Percentiles rank a stretch among this genome's conserved stretches.
phyloP scores from a whole-genome alignment of 2,797 vertebrate genomes.

The Gephyroberyx darwinii region DNA sequence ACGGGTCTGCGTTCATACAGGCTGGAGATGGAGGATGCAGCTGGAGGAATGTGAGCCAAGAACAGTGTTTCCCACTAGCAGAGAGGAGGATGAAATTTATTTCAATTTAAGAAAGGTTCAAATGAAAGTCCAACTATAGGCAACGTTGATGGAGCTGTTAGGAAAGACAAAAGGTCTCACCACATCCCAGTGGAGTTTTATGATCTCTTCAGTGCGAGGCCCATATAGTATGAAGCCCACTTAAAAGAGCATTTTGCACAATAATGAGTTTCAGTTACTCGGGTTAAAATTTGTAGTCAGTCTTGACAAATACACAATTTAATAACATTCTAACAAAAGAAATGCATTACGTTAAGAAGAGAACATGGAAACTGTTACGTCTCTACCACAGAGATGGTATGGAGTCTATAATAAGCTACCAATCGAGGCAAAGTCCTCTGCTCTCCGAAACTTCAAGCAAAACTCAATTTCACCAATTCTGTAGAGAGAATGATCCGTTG shows the following conservation, averaged over 20 bases:
- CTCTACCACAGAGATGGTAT: neutral
- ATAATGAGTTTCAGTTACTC: neutral
- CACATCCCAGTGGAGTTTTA: neutral
- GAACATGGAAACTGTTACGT: neutral
- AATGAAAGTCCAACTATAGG: conserved; percentile 29
- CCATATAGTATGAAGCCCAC: neutral
- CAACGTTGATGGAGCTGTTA: conserved; percentile 4
- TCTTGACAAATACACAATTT: conserved; percentile 3
- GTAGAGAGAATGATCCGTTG: conserved; percentile 23
- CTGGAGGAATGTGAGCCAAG: conserved; percentile 67
- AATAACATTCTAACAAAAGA: neutral
- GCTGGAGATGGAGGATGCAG: conserved; percentile 69
- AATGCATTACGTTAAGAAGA: neutral
- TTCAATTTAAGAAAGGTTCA: conserved; percentile 35
- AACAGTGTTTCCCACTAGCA: conserved; percentile 31
- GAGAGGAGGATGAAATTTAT: conserved; percentile 49
- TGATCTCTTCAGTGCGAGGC: neutral
- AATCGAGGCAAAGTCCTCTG: neutral
- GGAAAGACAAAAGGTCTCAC: neutral
- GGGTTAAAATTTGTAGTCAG: neutral
- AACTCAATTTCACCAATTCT: conserved; percentile 7
- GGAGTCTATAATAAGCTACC: no score
- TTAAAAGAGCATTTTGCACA: conserved; percentile 7
- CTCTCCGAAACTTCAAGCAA: conserved; percentile 8
- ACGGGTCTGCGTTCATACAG: conserved; percentile 75